Evolutionary conservation across 2,113 vertebrate species (phyloP), one percentile per base, ranked within the genome.

Genomic region (Formicarius rufipectus): DNA sequence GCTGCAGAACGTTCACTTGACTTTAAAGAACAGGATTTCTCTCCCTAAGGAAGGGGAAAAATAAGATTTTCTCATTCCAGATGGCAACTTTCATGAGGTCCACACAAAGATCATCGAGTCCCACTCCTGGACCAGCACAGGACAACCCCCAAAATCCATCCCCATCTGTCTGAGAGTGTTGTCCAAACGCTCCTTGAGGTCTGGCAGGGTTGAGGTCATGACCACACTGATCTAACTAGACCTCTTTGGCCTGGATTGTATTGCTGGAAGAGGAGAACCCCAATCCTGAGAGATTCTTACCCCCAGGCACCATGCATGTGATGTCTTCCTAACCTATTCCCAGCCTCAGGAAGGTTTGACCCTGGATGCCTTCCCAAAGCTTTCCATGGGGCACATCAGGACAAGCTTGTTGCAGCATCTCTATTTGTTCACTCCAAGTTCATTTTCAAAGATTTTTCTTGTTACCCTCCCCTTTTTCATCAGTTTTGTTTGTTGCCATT

Each of bases 41-140:
- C 5, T 8, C 35, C 44, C 44, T 27, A 37, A 64, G 18, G 20
- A 42, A 60, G 50, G 25, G 25, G 50, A 25, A 45, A 15, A 18
- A 15, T 7, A 5, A 0, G 1, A 27, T 76, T 19, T 87, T 60
- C 72, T 74, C 0, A 0, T 76, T 85, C 67, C 49, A 60, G 59
- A 64, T 35, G 47, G 27, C 53, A 67, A 58, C 53, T 60, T 87
- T 39, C 42, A 56, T 10, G 16, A 24, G 42, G 50, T 44, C 37
- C 62, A 63, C 35, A 35, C 14, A 49, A 69, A 81, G 56, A 33
- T 58, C n/a, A 59, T 35, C 25, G 24, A 84, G 83, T 63, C 42
- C 40, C 35, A 37, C 31, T 49, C 52, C 40, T 56, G 56, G 40
- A 12, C 56, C 40, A 37, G 56, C 40, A 33, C 14, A 37, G 47